phyloP scores from a whole-genome alignment of 2,888 invertebrate species.

The Drosophila neutralis region DNA sequence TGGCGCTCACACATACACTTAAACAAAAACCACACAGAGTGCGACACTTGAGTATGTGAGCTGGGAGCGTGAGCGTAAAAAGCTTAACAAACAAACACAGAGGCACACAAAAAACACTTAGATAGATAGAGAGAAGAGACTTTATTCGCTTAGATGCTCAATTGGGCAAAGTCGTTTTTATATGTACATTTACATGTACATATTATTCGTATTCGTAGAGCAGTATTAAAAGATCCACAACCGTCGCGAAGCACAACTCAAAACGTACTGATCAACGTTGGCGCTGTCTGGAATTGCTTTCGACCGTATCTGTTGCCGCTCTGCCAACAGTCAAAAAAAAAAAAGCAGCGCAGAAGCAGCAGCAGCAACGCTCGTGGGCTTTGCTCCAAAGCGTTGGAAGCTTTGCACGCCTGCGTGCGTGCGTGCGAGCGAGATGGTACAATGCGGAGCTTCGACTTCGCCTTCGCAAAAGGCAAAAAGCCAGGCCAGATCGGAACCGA shows the following conservation, averaged over 20 bases:
- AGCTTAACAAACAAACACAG: conserved; percentile 53
- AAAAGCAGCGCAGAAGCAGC: conserved; percentile 28
- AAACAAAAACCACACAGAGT: conserved; percentile 13
- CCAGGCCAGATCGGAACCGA: conserved; percentile 33
- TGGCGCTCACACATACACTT: conserved; percentile 32
- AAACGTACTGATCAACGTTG: conserved; percentile 82
- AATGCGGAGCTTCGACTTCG: conserved; percentile 56
- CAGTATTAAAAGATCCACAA: conserved; percentile 70
- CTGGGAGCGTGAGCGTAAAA: conserved; percentile 36
- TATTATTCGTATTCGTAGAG: conserved; percentile 51
- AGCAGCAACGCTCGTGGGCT: conserved; percentile 55
- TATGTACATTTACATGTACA: conserved; percentile 12
- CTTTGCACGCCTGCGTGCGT: conserved; percentile 30
- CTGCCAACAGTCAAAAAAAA: conserved; percentile 58
- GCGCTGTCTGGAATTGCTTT: conserved; percentile 72
- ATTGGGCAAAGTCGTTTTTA: conserved; percentile 57
- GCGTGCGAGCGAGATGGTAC: conserved; percentile 67
- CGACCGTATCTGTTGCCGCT: conserved; percentile 68
- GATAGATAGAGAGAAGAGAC: conserved; percentile 41
- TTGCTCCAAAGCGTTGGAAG: conserved; percentile 50
- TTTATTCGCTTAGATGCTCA: conserved; percentile 56
- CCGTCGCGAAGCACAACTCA: conserved; percentile 83
- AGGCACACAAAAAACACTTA: conserved; percentile 18
- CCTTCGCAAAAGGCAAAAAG: conserved; percentile 71
- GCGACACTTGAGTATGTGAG: conserved; percentile 27